Evolutionary conservation across 1,140 invertebrate genomes (phyloP).

Genomic region (Drosophila insularis): DNA sequence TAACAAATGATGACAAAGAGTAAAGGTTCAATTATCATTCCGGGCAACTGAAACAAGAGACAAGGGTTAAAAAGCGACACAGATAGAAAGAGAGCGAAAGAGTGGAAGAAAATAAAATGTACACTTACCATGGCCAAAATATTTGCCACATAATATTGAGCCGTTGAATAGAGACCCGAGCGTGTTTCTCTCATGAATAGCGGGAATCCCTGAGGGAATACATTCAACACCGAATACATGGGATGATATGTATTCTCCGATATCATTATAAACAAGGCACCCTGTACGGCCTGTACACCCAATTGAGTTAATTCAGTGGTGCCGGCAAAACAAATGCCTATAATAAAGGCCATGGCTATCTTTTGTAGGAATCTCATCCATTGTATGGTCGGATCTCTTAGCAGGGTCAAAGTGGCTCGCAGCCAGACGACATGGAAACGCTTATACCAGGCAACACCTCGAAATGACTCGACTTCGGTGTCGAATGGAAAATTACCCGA

Average conservation of each 20-base stretch:
- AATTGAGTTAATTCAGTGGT: conserved; percentile 87
- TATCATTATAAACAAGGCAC: conserved; percentile 91
- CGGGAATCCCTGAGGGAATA: conserved; percentile 91
- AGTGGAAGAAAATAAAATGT: not conserved
- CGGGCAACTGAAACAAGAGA: conserved; percentile 86
- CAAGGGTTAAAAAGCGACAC: not conserved
- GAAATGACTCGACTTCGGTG: conserved; percentile 82
- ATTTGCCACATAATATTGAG: conserved; percentile 89
- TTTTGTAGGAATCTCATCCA: conserved; percentile 88
- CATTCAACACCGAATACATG: conserved; percentile 91
- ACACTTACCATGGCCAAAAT: conserved; percentile 89
- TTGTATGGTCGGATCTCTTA: conserved; percentile 89
- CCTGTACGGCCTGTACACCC: conserved; percentile 92
- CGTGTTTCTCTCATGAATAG: conserved; percentile 90
- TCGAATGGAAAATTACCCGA: conserved; percentile 81
- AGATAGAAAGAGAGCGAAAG: not conserved
- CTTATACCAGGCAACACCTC: conserved; percentile 85
- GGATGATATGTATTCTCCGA: conserved; percentile 93
- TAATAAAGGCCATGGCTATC: conserved; percentile 90
- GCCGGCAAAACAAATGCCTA: conserved; percentile 90
- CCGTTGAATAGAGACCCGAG: conserved; percentile 89
- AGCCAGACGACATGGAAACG: conserved; percentile 88
- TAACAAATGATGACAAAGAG: conserved; percentile 91
- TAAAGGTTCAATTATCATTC: conserved; percentile 89
- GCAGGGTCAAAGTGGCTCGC: conserved; percentile 86